phyloP scores from a whole-genome alignment of 2,113 vertebrate genomes.

The Lepidothrix coronata region DNA sequence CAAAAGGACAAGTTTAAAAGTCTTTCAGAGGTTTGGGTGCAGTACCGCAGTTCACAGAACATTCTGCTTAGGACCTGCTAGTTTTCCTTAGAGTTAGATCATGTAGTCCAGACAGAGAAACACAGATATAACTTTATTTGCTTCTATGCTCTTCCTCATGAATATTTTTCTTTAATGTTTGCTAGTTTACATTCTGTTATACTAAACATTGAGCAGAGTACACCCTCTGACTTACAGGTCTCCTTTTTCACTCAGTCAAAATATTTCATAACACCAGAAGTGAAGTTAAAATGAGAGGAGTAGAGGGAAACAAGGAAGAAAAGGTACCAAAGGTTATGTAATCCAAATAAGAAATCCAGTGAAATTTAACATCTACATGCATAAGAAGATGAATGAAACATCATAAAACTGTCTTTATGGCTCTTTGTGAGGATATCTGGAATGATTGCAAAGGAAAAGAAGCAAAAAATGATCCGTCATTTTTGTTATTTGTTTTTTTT shows the following conservation, averaged over 20 bases:
- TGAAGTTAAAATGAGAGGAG: not conserved
- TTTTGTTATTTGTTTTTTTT: not conserved
- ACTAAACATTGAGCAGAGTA: not conserved
- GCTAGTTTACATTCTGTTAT: not conserved
- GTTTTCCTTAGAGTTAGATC: not conserved
- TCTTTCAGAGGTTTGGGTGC: not conserved
- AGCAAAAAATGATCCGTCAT: not conserved
- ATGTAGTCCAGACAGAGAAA: not conserved
- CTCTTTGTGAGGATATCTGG: not conserved
- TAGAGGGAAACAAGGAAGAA: not conserved
- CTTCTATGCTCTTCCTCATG: not conserved
- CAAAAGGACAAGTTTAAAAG: not conserved
- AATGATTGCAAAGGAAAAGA: not conserved
- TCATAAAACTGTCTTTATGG: not conserved
- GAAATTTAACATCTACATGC: not conserved
- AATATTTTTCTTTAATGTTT: not conserved
- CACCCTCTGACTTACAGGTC: not conserved
- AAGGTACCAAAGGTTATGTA: fast-evolving
- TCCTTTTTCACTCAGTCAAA: not conserved
- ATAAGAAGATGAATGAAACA: not conserved
- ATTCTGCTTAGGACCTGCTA: not conserved
- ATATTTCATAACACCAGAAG: not conserved
- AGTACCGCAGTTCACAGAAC: not conserved
- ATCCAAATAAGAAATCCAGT: not conserved
- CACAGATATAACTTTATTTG: not conserved